Percentiles rank a stretch among this genome's conserved stretches.
Evolutionary conservation across 2,797 vertebrate genomes (phyloP).

Genomic region (Brotula barbata): DNA sequence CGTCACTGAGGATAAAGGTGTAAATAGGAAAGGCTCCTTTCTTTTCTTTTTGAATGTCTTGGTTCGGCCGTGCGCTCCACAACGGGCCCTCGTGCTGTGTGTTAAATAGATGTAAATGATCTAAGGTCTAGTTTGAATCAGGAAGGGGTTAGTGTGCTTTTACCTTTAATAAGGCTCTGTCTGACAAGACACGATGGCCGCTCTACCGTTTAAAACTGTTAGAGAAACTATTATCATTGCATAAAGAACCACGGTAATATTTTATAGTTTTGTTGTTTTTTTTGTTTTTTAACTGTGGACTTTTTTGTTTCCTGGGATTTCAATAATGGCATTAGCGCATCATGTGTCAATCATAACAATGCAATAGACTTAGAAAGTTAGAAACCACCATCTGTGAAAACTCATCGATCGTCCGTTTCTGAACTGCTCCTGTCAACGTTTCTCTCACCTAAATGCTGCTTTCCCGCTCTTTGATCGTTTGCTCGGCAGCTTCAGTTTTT

Average conservation of each 20-base stretch:
- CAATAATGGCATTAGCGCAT: slow-evolving; percentile 33
- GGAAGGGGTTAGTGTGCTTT: slow-evolving; percentile 70
- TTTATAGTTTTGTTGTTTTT: slow-evolving; percentile 30
- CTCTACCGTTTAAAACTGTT: slow-evolving; percentile 76
- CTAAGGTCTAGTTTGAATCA: slow-evolving; percentile 66
- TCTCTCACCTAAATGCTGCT: slow-evolving; percentile 26
- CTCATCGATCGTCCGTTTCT: slow-evolving; percentile 29
- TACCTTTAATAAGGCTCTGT: slow-evolving; percentile 76
- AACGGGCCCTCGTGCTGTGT: slow-evolving; percentile 57
- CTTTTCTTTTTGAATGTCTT: slow-evolving; percentile 68
- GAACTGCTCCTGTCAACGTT: slow-evolving; percentile 14
- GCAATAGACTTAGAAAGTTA: slow-evolving; percentile 44
- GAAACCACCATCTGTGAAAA: slow-evolving; percentile 40
- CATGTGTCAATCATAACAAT: slow-evolving; percentile 32
- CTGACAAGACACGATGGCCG: slow-evolving; percentile 58
- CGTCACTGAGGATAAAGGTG: slow-evolving; percentile 50
- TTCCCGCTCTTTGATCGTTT: slow-evolving; percentile 18
- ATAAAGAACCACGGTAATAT: slow-evolving; percentile 59
- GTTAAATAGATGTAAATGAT: slow-evolving; percentile 67
- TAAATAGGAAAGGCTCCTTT: slow-evolving; percentile 66
- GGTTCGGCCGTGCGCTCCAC: slow-evolving; percentile 55
- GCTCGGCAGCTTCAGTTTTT: slow-evolving; percentile 31
- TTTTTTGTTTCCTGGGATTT: slow-evolving; percentile 38
- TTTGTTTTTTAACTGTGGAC: slow-evolving; percentile 34
- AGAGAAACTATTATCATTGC: slow-evolving; percentile 60